Percentiles rank a stretch among this genome's conserved stretches.
Evolutionary conservation across 2,113 vertebrate genomes (phyloP).

Genomic region (Lepidothrix coronata): DNA sequence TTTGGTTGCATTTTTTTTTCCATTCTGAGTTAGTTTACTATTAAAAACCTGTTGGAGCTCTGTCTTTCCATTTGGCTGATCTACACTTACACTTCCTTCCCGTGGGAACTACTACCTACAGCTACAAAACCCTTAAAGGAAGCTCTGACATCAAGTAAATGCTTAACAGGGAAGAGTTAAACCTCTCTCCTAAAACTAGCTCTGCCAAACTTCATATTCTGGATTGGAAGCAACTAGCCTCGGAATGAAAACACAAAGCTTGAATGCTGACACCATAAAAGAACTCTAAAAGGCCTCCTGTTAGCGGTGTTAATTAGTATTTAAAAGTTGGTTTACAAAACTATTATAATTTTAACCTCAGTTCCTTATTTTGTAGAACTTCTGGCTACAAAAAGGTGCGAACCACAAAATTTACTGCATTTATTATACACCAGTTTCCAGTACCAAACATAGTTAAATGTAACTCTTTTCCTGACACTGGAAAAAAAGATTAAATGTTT

Average conservation of each 20-base stretch:
- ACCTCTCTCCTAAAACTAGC: slow-evolving; percentile 15
- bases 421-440: slow-evolving; percentile 5
- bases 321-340: slow-evolving; percentile 41
- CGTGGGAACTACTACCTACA: not conserved
- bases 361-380: not conserved
- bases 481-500: not conserved
- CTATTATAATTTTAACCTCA: slow-evolving; percentile 18
- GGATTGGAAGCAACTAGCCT: slow-evolving; percentile 50
- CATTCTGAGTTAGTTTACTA: slow-evolving; percentile 26
- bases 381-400: not conserved
- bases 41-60: slow-evolving; percentile 42
- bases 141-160: not conserved
- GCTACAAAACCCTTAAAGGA: slow-evolving; percentile 15
- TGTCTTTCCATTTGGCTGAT: slow-evolving; percentile 1
- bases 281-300: slow-evolving; percentile 43
- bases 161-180: slow-evolving; percentile 40
- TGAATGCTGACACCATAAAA: slow-evolving; percentile 32
- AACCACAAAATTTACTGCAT: slow-evolving; percentile 23
- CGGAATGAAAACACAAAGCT: slow-evolving; percentile 56
- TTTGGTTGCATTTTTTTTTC: not conserved
- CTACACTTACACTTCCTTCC: not conserved
- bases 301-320: slow-evolving; percentile 10
- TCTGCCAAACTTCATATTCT: slow-evolving; percentile 63
- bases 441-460: not conserved
- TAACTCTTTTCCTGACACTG: not conserved